Evolutionary conservation across 2,888 invertebrate genomes (phyloP).

Genomic region (Archips xylosteana): DNA sequence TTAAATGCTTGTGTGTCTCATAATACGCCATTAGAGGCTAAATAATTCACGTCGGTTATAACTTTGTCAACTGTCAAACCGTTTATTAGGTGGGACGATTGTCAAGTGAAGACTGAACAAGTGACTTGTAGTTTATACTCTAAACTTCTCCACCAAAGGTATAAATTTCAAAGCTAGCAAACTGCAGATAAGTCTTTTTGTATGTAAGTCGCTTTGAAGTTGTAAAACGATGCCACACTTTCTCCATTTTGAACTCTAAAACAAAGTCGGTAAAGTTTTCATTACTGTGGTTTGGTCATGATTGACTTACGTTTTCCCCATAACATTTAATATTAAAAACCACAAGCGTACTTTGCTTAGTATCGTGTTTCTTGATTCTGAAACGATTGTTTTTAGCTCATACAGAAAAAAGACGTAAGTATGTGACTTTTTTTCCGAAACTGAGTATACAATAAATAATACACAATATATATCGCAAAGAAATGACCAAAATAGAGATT

Average conservation of each 20-base stretch:
- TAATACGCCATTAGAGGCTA: background rate
- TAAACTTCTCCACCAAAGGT: background rate
- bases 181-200: background rate
- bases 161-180: background rate
- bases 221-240: background rate
- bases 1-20: background rate
- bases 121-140: background rate
- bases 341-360: background rate
- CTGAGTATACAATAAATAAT: no score
- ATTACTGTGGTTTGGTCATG: background rate
- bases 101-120: background rate
- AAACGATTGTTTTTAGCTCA: no score
- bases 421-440: no score
- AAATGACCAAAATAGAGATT: no score
- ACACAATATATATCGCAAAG: no score
- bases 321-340: background rate
- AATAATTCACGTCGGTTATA: background rate
- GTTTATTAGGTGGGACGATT: background rate
- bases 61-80: conserved; percentile 9
- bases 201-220: background rate
- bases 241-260: background rate
- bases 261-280: background rate
- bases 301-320: background rate
- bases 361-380: no score
- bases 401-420: no score